A percentile compares a stretch with the other conserved stretches of the same genome.
These are phyloP conservation scores for Ochropleura plecta DNA, from an alignment of 2,888 invertebrate genomes.

Conservation along the genomic window DNA sequence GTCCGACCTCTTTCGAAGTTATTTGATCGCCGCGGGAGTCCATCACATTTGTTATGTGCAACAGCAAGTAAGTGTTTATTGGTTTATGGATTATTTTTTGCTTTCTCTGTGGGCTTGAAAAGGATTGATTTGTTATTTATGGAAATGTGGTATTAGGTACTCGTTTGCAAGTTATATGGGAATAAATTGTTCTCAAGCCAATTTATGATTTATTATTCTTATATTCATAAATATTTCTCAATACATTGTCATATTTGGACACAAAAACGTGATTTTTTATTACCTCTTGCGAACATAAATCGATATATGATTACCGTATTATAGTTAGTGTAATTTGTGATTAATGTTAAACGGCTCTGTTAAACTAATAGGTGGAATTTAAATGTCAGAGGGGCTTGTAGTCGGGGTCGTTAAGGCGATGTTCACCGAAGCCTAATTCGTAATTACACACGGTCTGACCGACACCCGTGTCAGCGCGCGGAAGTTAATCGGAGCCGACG, in stretches of 20 bases:
- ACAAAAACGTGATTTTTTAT: constrained; percentile 38
- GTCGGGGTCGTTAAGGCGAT: constrained; percentile 71
- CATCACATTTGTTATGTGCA: constrained; percentile 81
- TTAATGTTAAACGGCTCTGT: constrained; percentile 65
- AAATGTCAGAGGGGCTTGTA: constrained; percentile 72
- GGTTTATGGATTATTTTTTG: constrained; percentile 81
- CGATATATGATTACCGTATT: constrained; percentile 56
- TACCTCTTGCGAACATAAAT: constrained; percentile 40
- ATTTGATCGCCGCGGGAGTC: constrained; percentile 86
- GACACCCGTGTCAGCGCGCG: constrained; percentile 82
- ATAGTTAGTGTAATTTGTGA: constrained; percentile 52
- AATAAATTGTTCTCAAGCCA: constrained; percentile 59
- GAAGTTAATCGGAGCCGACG: constrained; percentile 83
- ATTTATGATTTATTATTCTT: constrained; percentile 52
- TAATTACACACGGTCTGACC: constrained; percentile 77
- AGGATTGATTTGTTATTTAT: constrained; percentile 79
- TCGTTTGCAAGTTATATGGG: constrained; percentile 63
- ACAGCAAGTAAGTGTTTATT: constrained; percentile 84
- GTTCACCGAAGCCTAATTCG: constrained; percentile 77
- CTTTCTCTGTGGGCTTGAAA: constrained; percentile 75
- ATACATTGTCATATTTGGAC: constrained; percentile 30
- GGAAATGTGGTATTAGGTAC: constrained; percentile 69
- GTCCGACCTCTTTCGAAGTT: constrained; percentile 85
- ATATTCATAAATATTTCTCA: constrained; percentile 24
- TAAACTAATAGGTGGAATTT: constrained; percentile 73